Percentiles rank a stretch among this genome's conserved stretches.
phyloP scores from a whole-genome alignment of 2,113 vertebrate genomes.

The Herpailurus yagouaroundi region DNA sequence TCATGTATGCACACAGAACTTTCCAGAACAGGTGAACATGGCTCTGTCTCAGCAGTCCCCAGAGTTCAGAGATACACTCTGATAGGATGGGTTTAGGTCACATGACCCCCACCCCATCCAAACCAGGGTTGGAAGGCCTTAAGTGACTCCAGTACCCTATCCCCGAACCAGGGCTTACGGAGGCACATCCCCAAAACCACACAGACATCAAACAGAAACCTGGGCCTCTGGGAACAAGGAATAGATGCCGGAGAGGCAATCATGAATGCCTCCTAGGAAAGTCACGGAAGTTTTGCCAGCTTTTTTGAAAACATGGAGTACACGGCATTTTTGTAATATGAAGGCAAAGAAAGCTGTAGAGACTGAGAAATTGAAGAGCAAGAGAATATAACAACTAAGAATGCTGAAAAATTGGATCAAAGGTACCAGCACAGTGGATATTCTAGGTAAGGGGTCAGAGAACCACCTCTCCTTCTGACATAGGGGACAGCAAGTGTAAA shows the following conservation, averaged over 20 bases:
- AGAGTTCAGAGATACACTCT: not conserved
- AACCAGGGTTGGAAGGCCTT: not conserved
- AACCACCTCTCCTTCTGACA: not conserved
- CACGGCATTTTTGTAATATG: not conserved
- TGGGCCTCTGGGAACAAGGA: not conserved
- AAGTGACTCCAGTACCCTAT: not conserved
- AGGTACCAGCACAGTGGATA: not conserved
- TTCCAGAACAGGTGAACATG: not conserved
- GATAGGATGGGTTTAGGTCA: not conserved
- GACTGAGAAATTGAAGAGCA: not conserved
- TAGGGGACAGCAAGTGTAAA: not conserved
- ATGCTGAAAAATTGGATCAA: not conserved
- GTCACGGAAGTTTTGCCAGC: not conserved
- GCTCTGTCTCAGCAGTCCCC: not conserved
- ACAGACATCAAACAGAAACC: not conserved
- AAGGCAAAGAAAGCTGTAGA: not conserved
- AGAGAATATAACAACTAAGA: not conserved
- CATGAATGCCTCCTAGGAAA: not conserved
- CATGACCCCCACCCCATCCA: not conserved
- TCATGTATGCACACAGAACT: not conserved
- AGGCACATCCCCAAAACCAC: not conserved
- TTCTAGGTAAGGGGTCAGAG: not conserved
- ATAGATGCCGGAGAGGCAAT: not conserved
- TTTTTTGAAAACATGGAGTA: not conserved
- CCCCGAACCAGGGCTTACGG: not conserved